Conservation (phyloP, 2,888 invertebrate genomes). For the Pecten maximus region DNA sequence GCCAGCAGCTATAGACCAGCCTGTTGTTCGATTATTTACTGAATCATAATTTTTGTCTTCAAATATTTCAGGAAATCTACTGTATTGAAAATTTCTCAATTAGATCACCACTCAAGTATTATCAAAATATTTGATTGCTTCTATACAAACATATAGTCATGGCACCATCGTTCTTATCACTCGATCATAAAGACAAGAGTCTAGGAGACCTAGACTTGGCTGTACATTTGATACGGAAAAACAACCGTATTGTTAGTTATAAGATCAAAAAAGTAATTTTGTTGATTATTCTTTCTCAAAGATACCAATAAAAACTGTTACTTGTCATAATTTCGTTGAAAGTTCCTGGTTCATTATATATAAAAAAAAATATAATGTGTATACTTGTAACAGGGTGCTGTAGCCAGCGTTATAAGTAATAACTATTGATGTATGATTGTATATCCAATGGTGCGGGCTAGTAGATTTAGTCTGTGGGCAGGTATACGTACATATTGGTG, state of each 20-base stretch:
- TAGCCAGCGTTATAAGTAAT: too few relatives aligned
- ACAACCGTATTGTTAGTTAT: background rate
- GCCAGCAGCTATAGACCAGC: too few relatives aligned
- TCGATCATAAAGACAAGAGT: background rate
- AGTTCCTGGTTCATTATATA: too few relatives aligned
- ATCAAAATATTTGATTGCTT: constrained; percentile 1
- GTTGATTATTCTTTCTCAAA: background rate
- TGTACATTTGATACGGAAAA: background rate
- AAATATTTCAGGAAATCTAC: background rate
- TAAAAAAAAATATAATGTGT: too few relatives aligned
- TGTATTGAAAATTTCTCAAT: background rate
- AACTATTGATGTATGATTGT: too few relatives aligned
- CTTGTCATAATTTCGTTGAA: background rate
- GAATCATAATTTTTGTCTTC: background rate
- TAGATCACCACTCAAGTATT: background rate
- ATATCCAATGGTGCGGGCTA: too few relatives aligned
- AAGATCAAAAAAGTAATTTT: background rate
- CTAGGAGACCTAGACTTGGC: background rate
- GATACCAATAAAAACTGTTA: background rate
- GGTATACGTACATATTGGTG: too few relatives aligned
- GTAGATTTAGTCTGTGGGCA: too few relatives aligned
- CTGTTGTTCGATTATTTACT: too few relatives aligned
- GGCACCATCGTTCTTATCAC: background rate
- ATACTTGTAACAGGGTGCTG: too few relatives aligned
- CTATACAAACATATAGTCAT: background rate